Evolutionary conservation across 1,140 invertebrate species (phyloP), one percentile per base, ranked within the genome.

Genomic region (Archegozetes longisetosus): DNA sequence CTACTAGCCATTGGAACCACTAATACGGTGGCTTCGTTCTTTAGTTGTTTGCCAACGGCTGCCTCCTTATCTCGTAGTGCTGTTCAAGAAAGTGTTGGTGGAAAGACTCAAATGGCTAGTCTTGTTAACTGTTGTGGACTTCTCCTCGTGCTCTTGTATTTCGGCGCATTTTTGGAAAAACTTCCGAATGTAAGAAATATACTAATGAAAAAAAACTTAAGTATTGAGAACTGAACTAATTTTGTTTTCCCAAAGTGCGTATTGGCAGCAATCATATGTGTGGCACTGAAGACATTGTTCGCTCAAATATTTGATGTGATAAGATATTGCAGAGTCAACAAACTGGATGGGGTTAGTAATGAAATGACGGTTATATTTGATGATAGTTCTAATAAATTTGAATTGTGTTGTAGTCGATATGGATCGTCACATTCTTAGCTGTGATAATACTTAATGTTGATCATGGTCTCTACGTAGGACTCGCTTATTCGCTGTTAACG

Each of bases 271-370:
- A 88, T 96, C 57, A 93, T 95, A 64, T 79, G 93, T 4, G 85
- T 94, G 0, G 86, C 89, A 0, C 72, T 96, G 1, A 91, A 91
- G 72, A 85, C 86, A n/a, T 86, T 94, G 82, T 82, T 94, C 63
- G 73, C 84, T 66, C 88, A 95, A 74, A 77, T 84, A 49, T 76
- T 74, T 62, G 84, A 92, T 50, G 75, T 91, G 1, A 71, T 70
- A 64, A 81, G 82, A 71, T 76, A 82, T 68, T 88, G 85, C 80
- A 79, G 76, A 67, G 72, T 88, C 23, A 89, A 86, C 32, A 81
- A 80, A 65, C 74, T 84, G 62, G 89, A 94, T 68, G 85, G 84
- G 20, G 70, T 82, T 23, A 61, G 53, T 60, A 26, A 20, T 32
- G 53, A 28, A 59, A 6, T 9, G 17, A 40, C 51, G n/a, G n/a